Percentiles rank a stretch among this genome's conserved stretches.
Conservation (phyloP, 2,888 invertebrate species). For the Masnerella sp. region DNA sequence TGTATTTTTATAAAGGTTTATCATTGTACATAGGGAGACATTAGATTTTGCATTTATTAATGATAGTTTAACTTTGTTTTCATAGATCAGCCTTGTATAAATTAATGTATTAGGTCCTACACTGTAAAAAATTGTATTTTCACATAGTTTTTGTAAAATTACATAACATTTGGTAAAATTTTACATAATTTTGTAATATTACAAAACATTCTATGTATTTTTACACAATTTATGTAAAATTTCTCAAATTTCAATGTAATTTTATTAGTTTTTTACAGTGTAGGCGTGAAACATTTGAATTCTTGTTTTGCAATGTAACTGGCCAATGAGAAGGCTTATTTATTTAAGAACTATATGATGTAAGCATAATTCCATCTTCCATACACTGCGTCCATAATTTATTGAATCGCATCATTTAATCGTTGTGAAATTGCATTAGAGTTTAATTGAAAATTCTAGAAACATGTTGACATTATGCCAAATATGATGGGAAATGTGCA, state of each 20-base stretch:
- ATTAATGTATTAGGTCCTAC: slow-evolving; percentile 38
- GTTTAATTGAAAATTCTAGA: slow-evolving; percentile 21
- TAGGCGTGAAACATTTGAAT: slow-evolving; percentile 14
- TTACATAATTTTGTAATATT: no score
- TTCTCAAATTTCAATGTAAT: no score
- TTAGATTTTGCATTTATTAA: slow-evolving; percentile 26
- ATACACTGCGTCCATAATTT: slow-evolving; percentile 29
- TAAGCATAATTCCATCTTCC: slow-evolving; percentile 21
- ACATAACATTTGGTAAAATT: no score
- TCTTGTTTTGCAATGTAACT: neutral
- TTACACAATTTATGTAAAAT: no score
- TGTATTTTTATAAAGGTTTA: slow-evolving; percentile 45
- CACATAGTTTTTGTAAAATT: slow-evolving; percentile 2
- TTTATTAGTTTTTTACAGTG: no score
- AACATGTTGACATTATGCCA: slow-evolving; percentile 20
- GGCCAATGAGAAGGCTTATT: slow-evolving; percentile 4
- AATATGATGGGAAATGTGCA: slow-evolving; percentile 45
- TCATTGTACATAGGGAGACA: slow-evolving; percentile 35
- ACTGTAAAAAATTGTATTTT: no score
- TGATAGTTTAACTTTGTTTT: slow-evolving; percentile 12
- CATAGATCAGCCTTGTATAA: slow-evolving; percentile 20
- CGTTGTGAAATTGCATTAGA: slow-evolving; percentile 4
- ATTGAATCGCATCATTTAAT: slow-evolving; percentile 30
- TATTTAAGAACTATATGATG: slow-evolving; percentile 11
- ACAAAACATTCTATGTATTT: no score